Evolutionary conservation across 2,888 invertebrate species (phyloP), one percentile per base, ranked within the genome.

Genomic region (Andricus curvator): DNA sequence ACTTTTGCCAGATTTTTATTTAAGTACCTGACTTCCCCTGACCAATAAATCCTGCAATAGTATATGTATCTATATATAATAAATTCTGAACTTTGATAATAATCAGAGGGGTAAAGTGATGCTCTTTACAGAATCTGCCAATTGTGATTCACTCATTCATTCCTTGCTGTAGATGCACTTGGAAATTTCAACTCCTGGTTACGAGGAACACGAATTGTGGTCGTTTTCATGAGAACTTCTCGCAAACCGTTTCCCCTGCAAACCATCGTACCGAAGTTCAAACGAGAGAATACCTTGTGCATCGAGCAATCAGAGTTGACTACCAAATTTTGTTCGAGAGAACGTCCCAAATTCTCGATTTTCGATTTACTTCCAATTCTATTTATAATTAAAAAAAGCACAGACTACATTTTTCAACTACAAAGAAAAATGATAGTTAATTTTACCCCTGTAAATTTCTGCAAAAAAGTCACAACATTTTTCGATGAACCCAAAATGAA

Each of bases 261-360:
- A 33, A 65, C 29, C 20, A 65, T 37, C 17, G 37, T 65, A 17
- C 65, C 9, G 20, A 65, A 65, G 20, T 29, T 65, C 20, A 65
- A 65, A 33, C 33, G 33, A 65, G 6, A 33, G 9, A 65, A 37
- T 37, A 11, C n/a, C 56, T 56, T 56, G 56, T 56, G 56, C 56
- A n/a, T n/a, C 56, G 56, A 56, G n/a, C n/a, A 56, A 56, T 56
- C n/a, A n/a, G 56, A 56, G 9, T 56, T 56, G 56, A n/a, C n/a
- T 56, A 11, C n/a, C n/a, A n/a, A 56, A 56, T 56, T 56, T 56
- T n/a, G 56, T n/a, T n/a, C n/a, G n/a, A n/a, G n/a, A 3, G 9
- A 11, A 56, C n/a, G 11, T 11, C 11, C n/a, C 20, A n/a, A 56
- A 56, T n/a, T 56, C n/a, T 56, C 8, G n/a, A n/a, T 56, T n/a